phyloP scores from a whole-genome alignment of 2,113 vertebrate species.

The Bettongia penicillata region DNA sequence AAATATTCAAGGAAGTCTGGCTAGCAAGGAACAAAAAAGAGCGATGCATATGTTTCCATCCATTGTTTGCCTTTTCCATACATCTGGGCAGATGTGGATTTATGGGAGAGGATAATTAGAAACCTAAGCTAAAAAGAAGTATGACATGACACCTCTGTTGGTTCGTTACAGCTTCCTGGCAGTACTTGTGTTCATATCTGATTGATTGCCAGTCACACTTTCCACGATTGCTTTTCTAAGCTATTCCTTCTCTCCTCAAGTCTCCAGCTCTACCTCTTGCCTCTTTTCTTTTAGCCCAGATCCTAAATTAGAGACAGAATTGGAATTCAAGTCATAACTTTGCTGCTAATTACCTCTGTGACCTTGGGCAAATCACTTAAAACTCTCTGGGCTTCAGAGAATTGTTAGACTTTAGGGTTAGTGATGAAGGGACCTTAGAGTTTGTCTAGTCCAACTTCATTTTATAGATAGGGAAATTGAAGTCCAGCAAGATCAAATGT shows the following conservation, averaged over 20 bases:
- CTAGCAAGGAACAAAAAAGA: not conserved
- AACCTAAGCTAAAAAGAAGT: slow-evolving; percentile 32
- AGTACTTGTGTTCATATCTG: not conserved
- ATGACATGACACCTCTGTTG: not conserved
- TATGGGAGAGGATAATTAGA: slow-evolving; percentile 32
- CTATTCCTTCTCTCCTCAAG: not conserved
- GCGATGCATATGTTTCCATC: slow-evolving; percentile 22
- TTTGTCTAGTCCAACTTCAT: not conserved
- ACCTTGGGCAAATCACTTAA: not conserved
- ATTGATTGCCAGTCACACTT: not conserved
- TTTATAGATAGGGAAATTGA: not conserved
- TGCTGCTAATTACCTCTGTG: not conserved
- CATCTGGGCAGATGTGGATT: slow-evolving; percentile 14
- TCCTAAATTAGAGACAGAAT: not conserved
- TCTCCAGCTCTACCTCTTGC: not conserved
- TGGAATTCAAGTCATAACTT: not conserved
- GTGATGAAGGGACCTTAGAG: not conserved
- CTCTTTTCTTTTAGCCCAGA: not conserved
- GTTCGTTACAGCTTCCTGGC: not conserved
- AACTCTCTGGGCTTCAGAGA: not conserved
- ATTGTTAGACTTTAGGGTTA: not conserved
- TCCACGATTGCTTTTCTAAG: not conserved
- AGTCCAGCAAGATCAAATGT: not conserved
- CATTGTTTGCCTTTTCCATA: not conserved
- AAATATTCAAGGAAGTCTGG: not conserved